Evolutionary conservation across 2,113 vertebrate species (phyloP), one percentile per base, ranked within the genome.

Genomic region (Oriolus oriolus): DNA sequence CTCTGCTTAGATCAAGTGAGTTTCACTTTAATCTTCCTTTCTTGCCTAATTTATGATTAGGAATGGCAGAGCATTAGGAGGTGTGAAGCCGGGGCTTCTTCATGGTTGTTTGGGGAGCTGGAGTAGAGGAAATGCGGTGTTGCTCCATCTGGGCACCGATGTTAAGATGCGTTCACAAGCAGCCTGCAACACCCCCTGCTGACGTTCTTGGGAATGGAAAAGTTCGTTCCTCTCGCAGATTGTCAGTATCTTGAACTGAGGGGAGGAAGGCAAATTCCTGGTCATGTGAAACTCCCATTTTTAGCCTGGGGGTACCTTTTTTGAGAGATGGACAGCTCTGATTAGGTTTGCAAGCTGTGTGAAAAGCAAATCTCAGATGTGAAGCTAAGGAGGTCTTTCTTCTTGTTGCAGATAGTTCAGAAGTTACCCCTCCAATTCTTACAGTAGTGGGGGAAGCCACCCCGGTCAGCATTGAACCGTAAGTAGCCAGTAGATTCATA

Each of bases 401-500:
- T 97, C 93, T 95, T 79, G 45, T 82, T 97, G 30, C 96, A 99
- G 99, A 99, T 96, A 99, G 99, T 76, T 98, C 98, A 39, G 99
- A 99, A 96, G 99, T 99, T 89, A 99, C 99, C 11, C 99, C 99
- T 12, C 99, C 99, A 1, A 97, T 99, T 78, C 98, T 99, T 57
- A 98, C 98, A 0, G 98, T 99, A 30, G 99, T 99, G 95, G 98
- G 98, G 24, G 99, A 99, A 84, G 99, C 98, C 96, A 99, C 99
- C 28, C 99, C 99, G 0, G 99, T 99, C 98, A 99, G 99, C 98
- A 99, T 99, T 33, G 99, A 99, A 94, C 99, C 99, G 99, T 99
- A 98, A 99, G 99, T 99, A 96, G 86, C 11, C 60, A 11, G 7
- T 11, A 56, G 21, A 50, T 27, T 84, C 28, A 42, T 44, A 30